Percentiles rank a stretch among this genome's conserved stretches.
phyloP scores from a whole-genome alignment of 2,797 vertebrate species.

The Diceros bicornis region DNA sequence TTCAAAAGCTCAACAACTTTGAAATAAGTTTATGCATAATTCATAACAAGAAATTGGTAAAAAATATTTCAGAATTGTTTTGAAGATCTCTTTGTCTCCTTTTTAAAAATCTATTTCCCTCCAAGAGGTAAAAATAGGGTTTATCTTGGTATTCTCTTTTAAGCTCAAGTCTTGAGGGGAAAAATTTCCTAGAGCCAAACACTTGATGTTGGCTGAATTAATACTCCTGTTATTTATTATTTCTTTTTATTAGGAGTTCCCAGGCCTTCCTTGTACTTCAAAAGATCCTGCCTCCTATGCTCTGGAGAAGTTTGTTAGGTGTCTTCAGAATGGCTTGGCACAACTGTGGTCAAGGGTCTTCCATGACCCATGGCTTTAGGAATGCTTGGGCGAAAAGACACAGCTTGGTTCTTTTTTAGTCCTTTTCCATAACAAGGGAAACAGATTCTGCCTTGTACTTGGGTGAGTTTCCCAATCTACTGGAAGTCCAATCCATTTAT shows the following conservation, averaged over 20 bases:
- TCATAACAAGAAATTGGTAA: constrained; percentile 47
- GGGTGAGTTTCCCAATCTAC: constrained; percentile 19
- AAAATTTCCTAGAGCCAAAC: neutral
- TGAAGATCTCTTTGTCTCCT: constrained; percentile 35
- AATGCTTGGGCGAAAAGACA: neutral
- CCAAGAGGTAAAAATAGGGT: constrained; percentile 37
- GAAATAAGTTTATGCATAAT: constrained; percentile 70
- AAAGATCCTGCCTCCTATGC: neutral
- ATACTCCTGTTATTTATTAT: neutral
- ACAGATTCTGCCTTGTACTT: constrained; percentile 9
- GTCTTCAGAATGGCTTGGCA: neutral
- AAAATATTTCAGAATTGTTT: constrained; percentile 62
- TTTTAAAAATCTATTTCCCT: constrained; percentile 12
- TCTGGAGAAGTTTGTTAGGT: neutral
- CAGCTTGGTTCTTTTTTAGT: neutral
- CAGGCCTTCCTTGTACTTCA: neutral
- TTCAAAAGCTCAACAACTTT: constrained; percentile 68
- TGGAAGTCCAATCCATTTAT: constrained; percentile 56
- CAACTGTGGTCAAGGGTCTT: neutral
- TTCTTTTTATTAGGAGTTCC: neutral
- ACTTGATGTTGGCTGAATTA: constrained; percentile 50
- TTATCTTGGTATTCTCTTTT: constrained; percentile 43
- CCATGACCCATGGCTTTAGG: neutral
- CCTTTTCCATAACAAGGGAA: neutral
- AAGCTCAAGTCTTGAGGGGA: neutral